Conservation (phyloP, 2,888 invertebrate species). For the Himalopsyche japonica region DNA sequence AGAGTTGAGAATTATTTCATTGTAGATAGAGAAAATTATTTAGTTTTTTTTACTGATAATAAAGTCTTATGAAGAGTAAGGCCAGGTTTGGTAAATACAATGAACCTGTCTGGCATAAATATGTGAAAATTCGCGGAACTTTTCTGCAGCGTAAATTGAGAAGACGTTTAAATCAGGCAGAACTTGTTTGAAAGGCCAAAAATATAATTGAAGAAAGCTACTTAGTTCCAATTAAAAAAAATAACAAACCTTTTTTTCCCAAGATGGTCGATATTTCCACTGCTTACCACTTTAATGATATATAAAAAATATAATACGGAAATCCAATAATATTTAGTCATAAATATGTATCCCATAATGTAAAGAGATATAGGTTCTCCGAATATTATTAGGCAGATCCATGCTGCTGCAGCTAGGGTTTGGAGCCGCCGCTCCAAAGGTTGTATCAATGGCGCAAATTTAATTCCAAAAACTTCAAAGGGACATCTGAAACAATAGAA, state of each 20-base stretch:
- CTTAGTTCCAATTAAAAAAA: background rate
- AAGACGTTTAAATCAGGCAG: too few relatives aligned
- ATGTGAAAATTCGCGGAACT: too few relatives aligned
- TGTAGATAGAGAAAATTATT: too few relatives aligned
- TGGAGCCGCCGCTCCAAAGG: constrained; percentile 80
- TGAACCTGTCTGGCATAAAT: too few relatives aligned
- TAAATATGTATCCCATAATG: constrained; percentile 62
- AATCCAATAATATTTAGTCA: constrained; percentile 59
- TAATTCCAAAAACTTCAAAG: constrained; percentile 64
- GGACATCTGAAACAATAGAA: background rate
- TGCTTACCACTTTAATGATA: constrained; percentile 67
- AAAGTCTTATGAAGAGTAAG: too few relatives aligned
- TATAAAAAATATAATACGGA: constrained; percentile 66
- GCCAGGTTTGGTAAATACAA: too few relatives aligned
- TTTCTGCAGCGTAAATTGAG: too few relatives aligned
- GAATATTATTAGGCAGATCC: constrained; percentile 69
- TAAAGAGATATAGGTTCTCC: constrained; percentile 60
- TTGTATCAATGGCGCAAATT: constrained; percentile 82
- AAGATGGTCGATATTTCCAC: constrained; percentile 63
- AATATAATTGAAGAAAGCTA: too few relatives aligned
- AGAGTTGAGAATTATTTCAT: too few relatives aligned
- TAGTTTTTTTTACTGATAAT: too few relatives aligned
- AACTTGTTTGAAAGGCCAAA: too few relatives aligned
- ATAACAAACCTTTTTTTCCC: constrained; percentile 49
- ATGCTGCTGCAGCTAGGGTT: constrained; percentile 77